Evolutionary conservation across 1,140 invertebrate genomes (phyloP), one percentile per base, ranked within the genome.

Genomic region (Euwallacea similis): DNA sequence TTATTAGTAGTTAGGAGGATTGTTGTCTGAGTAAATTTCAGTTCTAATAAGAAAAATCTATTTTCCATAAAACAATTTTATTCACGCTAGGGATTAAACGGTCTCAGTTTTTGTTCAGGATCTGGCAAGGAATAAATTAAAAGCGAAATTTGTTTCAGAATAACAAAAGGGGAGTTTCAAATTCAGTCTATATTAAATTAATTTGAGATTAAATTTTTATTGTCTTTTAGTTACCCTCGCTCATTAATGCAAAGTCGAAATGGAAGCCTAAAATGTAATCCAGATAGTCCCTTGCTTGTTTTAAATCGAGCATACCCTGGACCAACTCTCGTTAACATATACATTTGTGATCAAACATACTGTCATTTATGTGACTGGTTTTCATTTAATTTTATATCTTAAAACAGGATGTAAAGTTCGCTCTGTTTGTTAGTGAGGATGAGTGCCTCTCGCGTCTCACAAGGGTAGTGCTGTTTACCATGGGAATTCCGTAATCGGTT

Each of bases 141-240:
- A 61, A 61, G 42, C 59, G 33, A 42, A 61, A 43, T 15, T 11
- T 15, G 59, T 33, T 33, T 42, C 59, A 9, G 42, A 61, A 61
- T 61, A 42, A 61, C 59, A 61, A 11, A 42, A 13, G 42, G 59
- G 59, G 42, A n/a, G 42, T 61, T 11, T 33, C 8, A 8, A 42
- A 42, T 16, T 43, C 59, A 42, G 8, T 8, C 59, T 50, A 33
- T 61, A 61, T 61, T 61, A 61, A 61, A 61, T 61, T 61, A 61
- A 61, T 61, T 42, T 61, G 42, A 33, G 59, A 61, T 50, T 61
- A 61, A 61, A 61, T 42, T 61, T 61, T 61, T 61, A 61, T 61
- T 61, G 59, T 61, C 41, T 61, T 61, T 61, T 61, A 33, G 59
- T 61, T 42, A 61, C 59, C 59, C 59, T 43, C 41, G 42, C 59